A percentile compares a stretch with the other conserved stretches of the same genome.
phyloP scores from a whole-genome alignment of 2,113 vertebrate genomes.

The Phrynosoma platyrhinos region DNA sequence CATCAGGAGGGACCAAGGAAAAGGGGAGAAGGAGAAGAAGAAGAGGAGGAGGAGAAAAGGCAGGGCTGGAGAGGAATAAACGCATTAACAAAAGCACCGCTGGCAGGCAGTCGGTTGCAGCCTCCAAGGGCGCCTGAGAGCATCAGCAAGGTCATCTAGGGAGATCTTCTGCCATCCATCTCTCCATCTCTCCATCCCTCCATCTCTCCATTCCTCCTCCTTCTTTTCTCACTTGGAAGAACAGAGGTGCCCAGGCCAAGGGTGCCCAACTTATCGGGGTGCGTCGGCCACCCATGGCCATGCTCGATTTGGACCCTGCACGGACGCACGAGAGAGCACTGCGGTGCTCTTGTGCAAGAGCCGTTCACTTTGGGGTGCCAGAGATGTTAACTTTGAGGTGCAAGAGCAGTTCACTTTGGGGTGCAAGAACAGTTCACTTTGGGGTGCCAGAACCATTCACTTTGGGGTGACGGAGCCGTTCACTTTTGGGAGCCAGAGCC shows the following conservation, averaged over 20 bases:
- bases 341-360: background rate
- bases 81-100: background rate
- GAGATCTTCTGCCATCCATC: too few species aligned
- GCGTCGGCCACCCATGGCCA: background rate
- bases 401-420: too few species aligned
- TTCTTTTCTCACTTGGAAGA: background rate
- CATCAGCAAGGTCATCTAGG: background rate
- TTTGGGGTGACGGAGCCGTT: too few species aligned
- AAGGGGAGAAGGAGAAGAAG: background rate
- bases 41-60: background rate
- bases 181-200: too few species aligned
- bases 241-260: background rate
- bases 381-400: too few species aligned
- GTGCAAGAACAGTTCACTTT: too few species aligned
- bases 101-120: background rate
- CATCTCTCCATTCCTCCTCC: background rate
- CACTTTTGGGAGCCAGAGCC: too few species aligned
- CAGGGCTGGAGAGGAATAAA: background rate
- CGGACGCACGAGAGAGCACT: background rate
- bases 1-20: background rate
- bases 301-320: background rate
- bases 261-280: background rate
- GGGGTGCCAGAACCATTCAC: too few species aligned
- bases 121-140: constrained; percentile 45
- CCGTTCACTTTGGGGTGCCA: too few species aligned